A percentile compares a stretch with the other conserved stretches of the same genome.
These are phyloP conservation scores for Mycetomoellerius zeteki DNA, from an alignment of 1,140 invertebrate genomes.

Conservation along the genomic window DNA sequence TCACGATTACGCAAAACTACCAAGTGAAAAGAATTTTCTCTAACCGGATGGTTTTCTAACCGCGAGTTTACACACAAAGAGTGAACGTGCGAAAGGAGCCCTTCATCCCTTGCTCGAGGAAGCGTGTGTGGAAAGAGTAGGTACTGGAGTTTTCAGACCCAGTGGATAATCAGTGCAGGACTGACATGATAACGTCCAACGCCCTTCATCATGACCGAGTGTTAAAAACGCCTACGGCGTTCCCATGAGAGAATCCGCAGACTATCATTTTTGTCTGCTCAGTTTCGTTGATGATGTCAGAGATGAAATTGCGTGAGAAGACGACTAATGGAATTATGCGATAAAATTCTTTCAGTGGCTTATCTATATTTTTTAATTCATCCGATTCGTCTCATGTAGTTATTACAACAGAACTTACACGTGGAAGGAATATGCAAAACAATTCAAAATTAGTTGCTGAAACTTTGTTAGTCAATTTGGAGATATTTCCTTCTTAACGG, in stretches of 20 bases:
- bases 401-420: not conserved
- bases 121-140: not conserved
- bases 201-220: slow-evolving; percentile 33
- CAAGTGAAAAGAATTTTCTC: not conserved
- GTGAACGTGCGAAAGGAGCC: not conserved
- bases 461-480: not conserved
- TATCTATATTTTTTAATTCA: not conserved
- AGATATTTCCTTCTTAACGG: too few relatives aligned
- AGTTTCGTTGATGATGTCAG: slow-evolving; percentile 48
- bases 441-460: not conserved
- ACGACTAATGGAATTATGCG: slow-evolving; percentile 6
- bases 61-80: not conserved
- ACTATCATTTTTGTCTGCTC: slow-evolving; percentile 38
- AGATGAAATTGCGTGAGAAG: slow-evolving; percentile 31
- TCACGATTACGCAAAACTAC: not conserved
- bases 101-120: not conserved
- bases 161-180: slow-evolving; percentile 52
- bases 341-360: not conserved
- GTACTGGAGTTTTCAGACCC: not conserved
- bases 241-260: slow-evolving; percentile 32
- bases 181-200: slow-evolving; percentile 36
- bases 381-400: not conserved
- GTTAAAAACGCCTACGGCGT: slow-evolving; percentile 27
- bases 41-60: not conserved
- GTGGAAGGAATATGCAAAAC: not conserved